These are phyloP conservation scores for Notechis scutatus DNA, from an alignment of 2,113 vertebrate species.

Conservation along the genomic window DNA sequence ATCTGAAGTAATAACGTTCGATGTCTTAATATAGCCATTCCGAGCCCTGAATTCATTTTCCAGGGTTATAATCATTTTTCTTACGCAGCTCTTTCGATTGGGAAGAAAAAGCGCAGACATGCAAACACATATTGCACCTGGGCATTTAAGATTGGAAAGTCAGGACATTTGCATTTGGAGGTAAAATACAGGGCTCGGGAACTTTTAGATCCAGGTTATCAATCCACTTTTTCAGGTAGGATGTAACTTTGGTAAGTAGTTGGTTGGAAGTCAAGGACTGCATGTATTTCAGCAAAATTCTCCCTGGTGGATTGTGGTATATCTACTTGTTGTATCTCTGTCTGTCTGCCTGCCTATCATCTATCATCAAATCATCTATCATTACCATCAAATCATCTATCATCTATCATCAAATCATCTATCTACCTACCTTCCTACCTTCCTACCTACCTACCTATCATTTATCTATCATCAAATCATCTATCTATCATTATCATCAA, in stretches of 20 bases:
- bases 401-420: too few relatives aligned
- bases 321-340: not conserved
- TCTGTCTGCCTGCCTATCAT: not conserved
- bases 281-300: not conserved
- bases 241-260: not conserved
- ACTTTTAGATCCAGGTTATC: conserved; percentile 14
- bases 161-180: conserved; percentile 42
- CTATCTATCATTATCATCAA: too few relatives aligned
- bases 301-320: not conserved
- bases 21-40: conserved; percentile 58
- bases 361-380: not conserved
- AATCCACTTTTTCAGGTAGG: not conserved
- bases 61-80: conserved; percentile 59
- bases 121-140: conserved; percentile 48
- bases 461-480: not conserved
- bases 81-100: conserved; percentile 62
- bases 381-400: not conserved
- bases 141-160: conserved; percentile 56
- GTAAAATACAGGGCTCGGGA: conserved; percentile 4
- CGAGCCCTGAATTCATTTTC: conserved; percentile 53
- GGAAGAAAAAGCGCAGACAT: conserved; percentile 54
- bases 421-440: too few relatives aligned
- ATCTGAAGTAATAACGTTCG: conserved; percentile 60
- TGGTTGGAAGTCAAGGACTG: not conserved
- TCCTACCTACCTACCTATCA: not conserved